Evolutionary conservation across 1,140 invertebrate genomes (phyloP), one percentile per base, ranked within the genome.

Genomic region (Cyclina sinensis): DNA sequence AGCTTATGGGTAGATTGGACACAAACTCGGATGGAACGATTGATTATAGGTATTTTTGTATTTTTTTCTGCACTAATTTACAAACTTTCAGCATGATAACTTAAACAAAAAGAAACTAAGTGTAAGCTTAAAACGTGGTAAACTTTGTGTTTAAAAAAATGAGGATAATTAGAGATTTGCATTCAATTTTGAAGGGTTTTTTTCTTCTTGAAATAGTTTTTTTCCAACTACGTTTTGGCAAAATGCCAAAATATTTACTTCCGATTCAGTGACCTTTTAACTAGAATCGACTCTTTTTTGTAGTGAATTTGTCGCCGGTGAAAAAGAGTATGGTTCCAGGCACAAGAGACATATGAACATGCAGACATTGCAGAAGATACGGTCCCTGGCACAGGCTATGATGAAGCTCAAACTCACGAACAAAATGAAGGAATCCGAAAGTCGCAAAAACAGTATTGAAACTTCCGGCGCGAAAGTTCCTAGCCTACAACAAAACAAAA

Each of bases 21-120:
- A 89, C 51, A 24, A 91, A 93, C 43, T 70, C 81, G 27, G 92
- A 93, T 59, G 93, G 93, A 16, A 90, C 86, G 39, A 91, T 93
- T 24, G 92, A 94, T 70, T 94, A 90, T 81, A 89, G 89, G 93
- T 93, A 79, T 9, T 7, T 18, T 51, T 11, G 9, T 51, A 51
- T 9, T 9, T 51, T n/a, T 11, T 51, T 51, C 48, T 51, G 18
- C 9, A 51, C 18, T 51, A 51, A 51, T 51, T 11, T 51, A 51
- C 48, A 51, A 18, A n/a, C n/a, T n/a, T n/a, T n/a, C n/a, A n/a
- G n/a, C n/a, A n/a, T n/a, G n/a, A n/a, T n/a, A n/a, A n/a, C n/a
- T n/a, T n/a, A n/a, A n/a, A n/a, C n/a, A n/a, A n/a, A n/a, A n/a
- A n/a, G n/a, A n/a, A n/a, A n/a, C n/a, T n/a, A n/a, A n/a, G n/a